Evolutionary conservation across 2,888 invertebrate genomes (phyloP), one percentile per base, ranked within the genome.

Genomic region (Pogonocherus hispidulus): DNA sequence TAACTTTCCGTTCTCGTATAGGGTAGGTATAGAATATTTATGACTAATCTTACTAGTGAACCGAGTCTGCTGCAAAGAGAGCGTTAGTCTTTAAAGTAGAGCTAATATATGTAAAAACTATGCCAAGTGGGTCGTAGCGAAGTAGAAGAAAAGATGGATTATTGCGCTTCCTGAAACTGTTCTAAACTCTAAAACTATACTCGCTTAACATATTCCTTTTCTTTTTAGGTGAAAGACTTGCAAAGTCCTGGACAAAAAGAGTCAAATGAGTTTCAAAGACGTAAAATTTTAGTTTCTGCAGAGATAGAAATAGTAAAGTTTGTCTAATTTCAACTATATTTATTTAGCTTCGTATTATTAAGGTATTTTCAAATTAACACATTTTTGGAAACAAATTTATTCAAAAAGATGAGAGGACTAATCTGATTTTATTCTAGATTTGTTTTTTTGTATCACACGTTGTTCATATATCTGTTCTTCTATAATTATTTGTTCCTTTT

Each of bases 81-180:
- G 8, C 44, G 22, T 11, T 16, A 20, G 37, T 22, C 37, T 11
- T 9, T n/a, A 5, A 1, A 11, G 20, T n/a, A 19, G 11, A 55
- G 55, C 35, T 65, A 57, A 56, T 65, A 37, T 56, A 65, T 65
- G 64, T 65, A 56, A 49, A 65, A 65, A 56, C 55, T 47, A 32
- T 46, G 63, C 27, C 41, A 64, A 64, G 46, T 55, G 27, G 63
- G 55, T 55, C 46, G 55, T n/a, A 20, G 56, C 49, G 49, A 19
- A 44, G 47, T 9, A 18, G 11, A 22, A 47, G 22, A 19, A 22
- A 47, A 59, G 55, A 63, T n/a, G 63, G 63, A 55, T 63, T 63
- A 63, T 54, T 63, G 46, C 59, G 20, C 44, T 62, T 49, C 22
- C 51, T 19, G 49, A 23, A 49, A 49, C 37, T 46, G 23, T 41